These are phyloP conservation scores for Garra rufa DNA, from an alignment of 2,113 vertebrate species.

Conservation along the genomic window DNA sequence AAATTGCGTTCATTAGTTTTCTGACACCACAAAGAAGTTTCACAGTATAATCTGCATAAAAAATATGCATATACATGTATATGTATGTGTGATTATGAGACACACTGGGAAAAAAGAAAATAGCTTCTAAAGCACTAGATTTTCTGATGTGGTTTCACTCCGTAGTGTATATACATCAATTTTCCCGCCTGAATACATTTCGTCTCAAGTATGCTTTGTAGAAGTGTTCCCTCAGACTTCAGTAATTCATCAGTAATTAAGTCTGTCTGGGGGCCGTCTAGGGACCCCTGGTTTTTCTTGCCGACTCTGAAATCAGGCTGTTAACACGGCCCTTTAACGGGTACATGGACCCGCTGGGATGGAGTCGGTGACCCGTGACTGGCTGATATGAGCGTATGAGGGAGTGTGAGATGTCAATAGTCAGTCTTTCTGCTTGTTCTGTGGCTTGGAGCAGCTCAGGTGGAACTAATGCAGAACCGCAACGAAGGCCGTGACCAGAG, in stretches of 20 bases:
- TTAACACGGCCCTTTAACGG: constrained; percentile 84
- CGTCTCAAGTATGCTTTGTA: constrained; percentile 70
- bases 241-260: constrained; percentile 83
- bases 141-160: constrained; percentile 53
- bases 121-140: background rate
- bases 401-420: constrained; percentile 79
- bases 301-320: constrained; percentile 77
- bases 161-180: constrained; percentile 14
- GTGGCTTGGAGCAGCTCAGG: constrained; percentile 72
- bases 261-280: constrained; percentile 72
- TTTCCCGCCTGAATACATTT: constrained; percentile 48
- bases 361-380: constrained; percentile 81
- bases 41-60: constrained; percentile 2
- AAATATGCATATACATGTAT: constrained; percentile 24
- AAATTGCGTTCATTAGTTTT: background rate
- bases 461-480: constrained; percentile 82
- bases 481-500: constrained; percentile 72
- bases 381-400: constrained; percentile 55
- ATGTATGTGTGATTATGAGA: constrained; percentile 14
- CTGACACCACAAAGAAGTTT: constrained; percentile 1
- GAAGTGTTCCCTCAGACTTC: constrained; percentile 72
- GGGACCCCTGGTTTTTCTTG: constrained; percentile 74
- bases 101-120: background rate
- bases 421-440: constrained; percentile 74
- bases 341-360: constrained; percentile 70